A percentile compares a stretch with the other conserved stretches of the same genome.
phyloP scores from a whole-genome alignment of 2,113 vertebrate species.

The Gallinago undulata region DNA sequence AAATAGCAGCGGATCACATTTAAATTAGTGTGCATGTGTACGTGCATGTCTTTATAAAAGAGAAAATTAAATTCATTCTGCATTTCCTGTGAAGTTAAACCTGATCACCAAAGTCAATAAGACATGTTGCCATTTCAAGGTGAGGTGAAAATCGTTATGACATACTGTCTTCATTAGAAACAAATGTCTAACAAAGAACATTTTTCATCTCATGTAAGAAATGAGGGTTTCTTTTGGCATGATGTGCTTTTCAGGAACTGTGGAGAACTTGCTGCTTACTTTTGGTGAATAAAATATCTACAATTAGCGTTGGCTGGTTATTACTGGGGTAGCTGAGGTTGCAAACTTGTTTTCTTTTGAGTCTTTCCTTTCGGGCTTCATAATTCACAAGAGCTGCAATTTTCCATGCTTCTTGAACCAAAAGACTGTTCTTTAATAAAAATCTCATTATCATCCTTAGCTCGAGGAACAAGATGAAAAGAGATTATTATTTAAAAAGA shows the following conservation, averaged over 20 bases:
- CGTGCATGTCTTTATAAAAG: neutral
- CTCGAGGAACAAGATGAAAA: neutral
- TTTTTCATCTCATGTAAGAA: neutral
- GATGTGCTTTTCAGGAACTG: neutral
- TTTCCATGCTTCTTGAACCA: neutral
- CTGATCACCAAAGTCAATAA: neutral
- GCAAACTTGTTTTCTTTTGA: neutral
- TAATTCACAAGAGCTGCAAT: neutral
- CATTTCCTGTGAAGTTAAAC: neutral
- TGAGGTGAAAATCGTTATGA: neutral
- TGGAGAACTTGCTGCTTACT: neutral
- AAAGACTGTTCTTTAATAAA: slow-evolving; percentile 3
- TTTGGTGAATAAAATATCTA: neutral
- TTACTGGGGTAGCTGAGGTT: neutral
- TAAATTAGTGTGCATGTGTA: neutral
- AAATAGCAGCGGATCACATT: slow-evolving; percentile 7
- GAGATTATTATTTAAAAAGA: neutral
- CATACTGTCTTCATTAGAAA: neutral
- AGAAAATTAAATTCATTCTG: slow-evolving; percentile 13
- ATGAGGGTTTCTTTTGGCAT: neutral
- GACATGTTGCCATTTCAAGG: neutral
- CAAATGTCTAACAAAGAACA: neutral
- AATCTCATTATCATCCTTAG: neutral
- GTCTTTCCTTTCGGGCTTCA: neutral
- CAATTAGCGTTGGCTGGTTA: neutral